Evolutionary conservation across 1,140 invertebrate species (phyloP), one percentile per base, ranked within the genome.

Genomic region (Augochlora pura): DNA sequence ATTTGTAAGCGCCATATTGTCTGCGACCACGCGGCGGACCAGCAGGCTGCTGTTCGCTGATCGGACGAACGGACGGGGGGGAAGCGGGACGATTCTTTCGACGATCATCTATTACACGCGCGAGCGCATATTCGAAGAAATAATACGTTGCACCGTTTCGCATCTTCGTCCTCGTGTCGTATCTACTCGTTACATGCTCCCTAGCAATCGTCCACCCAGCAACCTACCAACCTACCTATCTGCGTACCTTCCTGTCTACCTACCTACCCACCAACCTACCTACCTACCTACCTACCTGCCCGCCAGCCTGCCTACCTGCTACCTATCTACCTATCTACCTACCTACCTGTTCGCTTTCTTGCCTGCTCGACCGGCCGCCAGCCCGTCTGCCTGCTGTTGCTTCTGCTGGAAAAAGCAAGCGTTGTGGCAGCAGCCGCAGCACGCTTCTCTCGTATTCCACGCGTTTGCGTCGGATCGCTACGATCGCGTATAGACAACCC

Each of bases 351-450:
- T 23, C 46, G 14, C 65, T 21, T 7, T 5, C 49, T 21, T 57
- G 21, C 49, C 23, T 32, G 10, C 27, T 12, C 14, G 18, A 14
- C 66, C 16, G 16, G 10, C 42, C 49, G 27, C 25, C 42, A 27
- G 27, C 25, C 42, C 49, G 14, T 27, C 25, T 46, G 21, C 64
- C 64, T 78, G 76, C 76, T 78, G 76, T 78, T 65, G 38, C 49
- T 14, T 69, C 76, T 57, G 16, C 8, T 52, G 59, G 68, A 46
- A 72, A 77, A 78, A 57, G 54, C 18, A 57, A 57, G n/a, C 18
- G 21, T n/a, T 16, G 16, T 9, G 0, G 21, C 9, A n/a, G n/a
- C n/a, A n/a, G n/a, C n/a, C 54, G 21, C 49, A 2, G 9, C 39
- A 5, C 39, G 12, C 42, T 46, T 0, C 42, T 57, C 54, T n/a